phyloP scores from a whole-genome alignment of 2,797 vertebrate species.

The Agapornis canus region DNA sequence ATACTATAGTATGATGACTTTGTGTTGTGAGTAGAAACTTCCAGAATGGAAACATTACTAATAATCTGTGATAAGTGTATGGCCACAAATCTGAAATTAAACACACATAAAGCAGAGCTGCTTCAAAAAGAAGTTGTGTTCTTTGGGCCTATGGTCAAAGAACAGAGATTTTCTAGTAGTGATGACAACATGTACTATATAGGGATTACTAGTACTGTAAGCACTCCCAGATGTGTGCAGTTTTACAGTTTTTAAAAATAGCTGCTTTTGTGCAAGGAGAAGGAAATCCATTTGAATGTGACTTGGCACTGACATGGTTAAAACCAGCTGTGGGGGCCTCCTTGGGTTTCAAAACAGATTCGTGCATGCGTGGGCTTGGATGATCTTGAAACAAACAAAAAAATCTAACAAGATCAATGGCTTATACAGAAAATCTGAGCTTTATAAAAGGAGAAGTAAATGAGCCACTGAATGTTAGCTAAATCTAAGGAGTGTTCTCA shows the following conservation, averaged over 20 bases:
- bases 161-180: neutral
- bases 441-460: neutral
- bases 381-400: neutral
- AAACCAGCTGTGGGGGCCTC: conserved; percentile 33
- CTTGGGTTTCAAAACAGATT: neutral
- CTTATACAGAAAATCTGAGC: neutral
- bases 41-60: neutral
- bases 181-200: neutral
- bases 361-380: neutral
- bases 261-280: conserved; percentile 1
- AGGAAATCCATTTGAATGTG: conserved; percentile 32
- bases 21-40: neutral
- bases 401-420: neutral
- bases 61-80: neutral
- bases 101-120: neutral
- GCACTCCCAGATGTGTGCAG: conserved; percentile 6
- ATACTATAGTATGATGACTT: neutral
- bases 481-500: neutral
- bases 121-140: conserved; percentile 16
- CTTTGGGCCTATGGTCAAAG: neutral
- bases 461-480: accelerated
- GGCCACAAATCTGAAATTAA: neutral
- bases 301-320: conserved; percentile 40
- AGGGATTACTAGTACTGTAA: conserved; percentile 5
- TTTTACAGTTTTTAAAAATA: conserved; percentile 50